A percentile compares a stretch with the other conserved stretches of the same genome.
Evolutionary conservation across 2,888 invertebrate species (phyloP).

Genomic region (Lasioglossum morio): DNA sequence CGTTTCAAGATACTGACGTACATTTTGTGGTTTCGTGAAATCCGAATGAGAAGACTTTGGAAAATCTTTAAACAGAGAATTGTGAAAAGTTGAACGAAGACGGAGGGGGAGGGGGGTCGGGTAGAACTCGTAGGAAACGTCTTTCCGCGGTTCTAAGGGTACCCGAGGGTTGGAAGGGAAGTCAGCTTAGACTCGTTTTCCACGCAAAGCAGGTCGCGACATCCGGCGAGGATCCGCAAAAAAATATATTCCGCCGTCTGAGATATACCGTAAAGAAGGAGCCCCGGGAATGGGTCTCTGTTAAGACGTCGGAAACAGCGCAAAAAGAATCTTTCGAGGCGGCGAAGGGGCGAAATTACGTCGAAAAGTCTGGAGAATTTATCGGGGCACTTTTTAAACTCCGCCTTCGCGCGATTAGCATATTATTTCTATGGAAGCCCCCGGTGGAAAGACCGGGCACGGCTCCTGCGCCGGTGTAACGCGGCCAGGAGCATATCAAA

Average conservation of each 20-base stretch:
- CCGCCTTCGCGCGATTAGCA: constrained; percentile 83
- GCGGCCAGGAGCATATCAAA: constrained; percentile 82
- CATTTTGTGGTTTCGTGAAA: no score
- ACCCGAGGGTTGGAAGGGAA: neutral
- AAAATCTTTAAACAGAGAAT: neutral
- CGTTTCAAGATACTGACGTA: no score
- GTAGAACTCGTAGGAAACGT: neutral
- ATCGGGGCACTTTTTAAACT: constrained; percentile 84
- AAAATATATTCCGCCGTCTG: constrained; percentile 59
- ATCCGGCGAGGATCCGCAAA: constrained; percentile 41
- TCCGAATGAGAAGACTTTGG: no score
- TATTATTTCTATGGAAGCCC: constrained; percentile 82
- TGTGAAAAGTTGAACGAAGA: neutral
- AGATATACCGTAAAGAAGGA: constrained; percentile 54
- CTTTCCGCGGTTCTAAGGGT: neutral
- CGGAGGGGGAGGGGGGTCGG: neutral
- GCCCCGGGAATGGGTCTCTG: constrained; percentile 65
- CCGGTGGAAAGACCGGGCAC: constrained; percentile 63
- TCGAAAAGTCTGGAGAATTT: constrained; percentile 84
- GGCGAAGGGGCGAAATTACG: constrained; percentile 81
- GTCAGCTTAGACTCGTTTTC: constrained; percentile 28
- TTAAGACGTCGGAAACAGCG: constrained; percentile 72
- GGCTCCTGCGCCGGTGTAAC: constrained; percentile 68
- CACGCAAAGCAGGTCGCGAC: constrained; percentile 51
- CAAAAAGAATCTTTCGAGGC: constrained; percentile 79